Base-by-base conservation (phyloP, 1,140 invertebrate genomes). In the Choristoneura fumiferana region DNA sequence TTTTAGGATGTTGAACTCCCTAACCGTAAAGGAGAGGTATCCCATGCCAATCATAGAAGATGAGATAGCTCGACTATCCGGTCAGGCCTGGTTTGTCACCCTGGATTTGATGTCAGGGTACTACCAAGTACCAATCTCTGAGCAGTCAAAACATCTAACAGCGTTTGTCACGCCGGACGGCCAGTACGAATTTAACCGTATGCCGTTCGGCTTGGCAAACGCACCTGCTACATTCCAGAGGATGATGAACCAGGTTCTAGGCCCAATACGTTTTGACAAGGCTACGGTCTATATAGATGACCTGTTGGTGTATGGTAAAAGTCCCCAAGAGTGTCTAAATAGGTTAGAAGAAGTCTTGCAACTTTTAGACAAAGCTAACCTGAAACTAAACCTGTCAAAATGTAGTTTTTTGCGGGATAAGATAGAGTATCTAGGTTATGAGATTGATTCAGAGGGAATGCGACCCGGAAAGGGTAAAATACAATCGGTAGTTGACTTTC, bases 41-140 rank as follows among this genome's bases (percentile, higher is more conserved):
- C 49, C 58, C 5, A 53, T 59, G 12, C 58, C 58, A 4, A 33
- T 53, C 1, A 54, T 59, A 53, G 58, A 59, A 29, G 85, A 91
- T 34, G 69, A 73, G 6, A 58, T 92, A 5, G 77, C 87, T 61
- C 14, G 70, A 78, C 56, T 69, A 33, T 14, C 62, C 34, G 69
- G 66, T 0, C 74, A 71, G 6, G 55, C 72, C 4, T 87, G 77
- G 57, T 91, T 91, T 55, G 76, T 78, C 6, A 76, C 83, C 0
- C 43, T 92, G 0, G 90, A 92, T 73, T 54, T 91, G 8, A 68
- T 71, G 0, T 77, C 69, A 8, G 91, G 91, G 0, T 91, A 89
- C 61, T 85, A 84, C 71, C 90, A 92, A 63, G 71, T 92, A 8
- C 57, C 72, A 2, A 43, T 91, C 0, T 14, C 43, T 0, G 39